A percentile compares a stretch with the other conserved stretches of the same genome.
These are phyloP conservation scores for Fringilla coelebs DNA, from an alignment of 2,797 vertebrate species.

Conservation along the genomic window DNA sequence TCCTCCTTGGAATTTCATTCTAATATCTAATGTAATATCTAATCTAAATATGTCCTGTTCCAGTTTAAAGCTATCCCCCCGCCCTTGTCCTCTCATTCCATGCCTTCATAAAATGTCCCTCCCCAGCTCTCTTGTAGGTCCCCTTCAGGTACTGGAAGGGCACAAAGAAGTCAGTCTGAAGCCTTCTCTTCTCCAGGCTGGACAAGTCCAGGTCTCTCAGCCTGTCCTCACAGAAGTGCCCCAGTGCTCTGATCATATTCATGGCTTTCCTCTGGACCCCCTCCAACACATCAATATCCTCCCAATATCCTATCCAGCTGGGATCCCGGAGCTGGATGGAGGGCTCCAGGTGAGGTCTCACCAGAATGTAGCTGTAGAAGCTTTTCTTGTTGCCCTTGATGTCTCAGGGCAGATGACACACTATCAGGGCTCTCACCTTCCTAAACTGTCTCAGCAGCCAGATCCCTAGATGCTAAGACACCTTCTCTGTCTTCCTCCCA, in stretches of 20 bases:
- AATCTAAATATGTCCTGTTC: neutral
- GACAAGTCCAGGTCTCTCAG: neutral
- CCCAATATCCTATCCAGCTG: neutral
- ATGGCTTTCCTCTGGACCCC: neutral
- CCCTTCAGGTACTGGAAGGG: neutral
- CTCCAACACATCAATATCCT: neutral
- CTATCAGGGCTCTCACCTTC: neutral
- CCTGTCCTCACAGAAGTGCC: neutral
- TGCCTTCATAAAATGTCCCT: neutral
- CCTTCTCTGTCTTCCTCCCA: neutral
- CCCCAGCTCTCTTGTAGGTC: too few relatives aligned
- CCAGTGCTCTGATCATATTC: neutral
- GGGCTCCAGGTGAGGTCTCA: neutral
- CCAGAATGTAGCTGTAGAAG: neutral
- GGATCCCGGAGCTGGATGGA: neutral
- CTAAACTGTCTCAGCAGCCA: neutral
- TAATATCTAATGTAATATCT: neutral
- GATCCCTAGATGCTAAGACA: neutral
- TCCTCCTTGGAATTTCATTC: neutral
- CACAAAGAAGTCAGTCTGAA: accelerated
- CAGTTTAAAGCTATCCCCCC: neutral
- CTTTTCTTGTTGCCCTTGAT: neutral
- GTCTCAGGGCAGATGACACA: neutral
- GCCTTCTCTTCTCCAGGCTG: neutral
- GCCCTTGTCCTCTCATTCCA: neutral